A percentile compares a stretch with the other conserved stretches of the same genome.
These are phyloP conservation scores for Scaptomyza polygonia DNA, from an alignment of 2,888 invertebrate genomes.

Conservation along the genomic window DNA sequence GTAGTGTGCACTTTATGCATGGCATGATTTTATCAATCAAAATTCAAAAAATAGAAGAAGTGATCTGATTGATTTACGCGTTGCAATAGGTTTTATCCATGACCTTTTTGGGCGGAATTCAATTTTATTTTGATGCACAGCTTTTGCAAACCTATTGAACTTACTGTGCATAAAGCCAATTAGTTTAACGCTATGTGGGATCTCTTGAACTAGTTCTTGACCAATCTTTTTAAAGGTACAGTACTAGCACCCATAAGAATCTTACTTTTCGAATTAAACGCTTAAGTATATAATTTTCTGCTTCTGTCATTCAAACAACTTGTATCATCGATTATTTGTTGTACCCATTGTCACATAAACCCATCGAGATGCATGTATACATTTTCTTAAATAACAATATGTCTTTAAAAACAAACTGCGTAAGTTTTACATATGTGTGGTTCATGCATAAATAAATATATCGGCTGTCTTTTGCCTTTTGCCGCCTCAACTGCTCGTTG, in stretches of 20 bases:
- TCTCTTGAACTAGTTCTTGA: too few relatives aligned
- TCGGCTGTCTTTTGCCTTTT: conserved; percentile 7
- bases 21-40: conserved; percentile 66
- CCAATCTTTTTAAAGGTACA: too few relatives aligned
- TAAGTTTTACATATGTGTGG: conserved; percentile 14
- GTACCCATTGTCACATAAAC: neutral
- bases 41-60: conserved; percentile 41
- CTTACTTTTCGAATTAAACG: neutral
- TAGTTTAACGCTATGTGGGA: too few relatives aligned
- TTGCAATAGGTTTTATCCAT: conserved; percentile 23
- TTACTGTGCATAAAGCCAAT: too few relatives aligned
- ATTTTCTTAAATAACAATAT: neutral
- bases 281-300: neutral
- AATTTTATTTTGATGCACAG: conserved; percentile 13
- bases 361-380: neutral
- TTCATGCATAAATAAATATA: conserved; percentile 3
- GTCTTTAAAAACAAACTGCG: conserved; percentile 2
- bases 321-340: neutral
- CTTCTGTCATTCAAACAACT: neutral
- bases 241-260: too few relatives aligned
- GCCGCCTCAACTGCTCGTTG: conserved; percentile 15
- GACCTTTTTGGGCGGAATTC: conserved; percentile 1
- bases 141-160: conserved; percentile 44
- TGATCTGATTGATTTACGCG: conserved; percentile 68
- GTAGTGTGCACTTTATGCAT: conserved; percentile 43